These are phyloP conservation scores for Heliconius ethilla DNA, from an alignment of 2,888 invertebrate species.

Conservation along the genomic window DNA sequence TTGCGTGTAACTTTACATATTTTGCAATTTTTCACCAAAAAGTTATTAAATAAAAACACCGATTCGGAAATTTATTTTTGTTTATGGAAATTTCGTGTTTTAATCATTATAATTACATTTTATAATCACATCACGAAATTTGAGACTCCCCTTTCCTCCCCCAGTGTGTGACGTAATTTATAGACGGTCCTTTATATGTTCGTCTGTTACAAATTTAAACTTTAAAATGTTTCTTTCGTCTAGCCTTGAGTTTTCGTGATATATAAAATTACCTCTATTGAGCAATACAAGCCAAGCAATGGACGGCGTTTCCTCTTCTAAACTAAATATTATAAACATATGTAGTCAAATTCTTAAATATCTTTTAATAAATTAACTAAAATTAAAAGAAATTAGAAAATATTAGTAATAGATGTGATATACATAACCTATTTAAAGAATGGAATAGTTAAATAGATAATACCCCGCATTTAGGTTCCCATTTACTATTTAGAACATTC, in stretches of 20 bases:
- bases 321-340: slow-evolving; percentile 17
- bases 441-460: slow-evolving; percentile 60
- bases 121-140: too few relatives aligned
- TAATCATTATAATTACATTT: too few relatives aligned
- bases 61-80: too few relatives aligned
- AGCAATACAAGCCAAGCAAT: slow-evolving; percentile 10
- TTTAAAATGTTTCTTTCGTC: neutral
- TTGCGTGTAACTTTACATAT: too few relatives aligned
- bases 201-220: neutral
- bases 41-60: too few relatives aligned
- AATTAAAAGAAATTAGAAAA: slow-evolving; percentile 24
- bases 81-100: too few relatives aligned
- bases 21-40: too few relatives aligned
- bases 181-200: neutral
- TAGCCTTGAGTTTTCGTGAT: slow-evolving; percentile 16
- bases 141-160: too few relatives aligned
- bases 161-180: neutral
- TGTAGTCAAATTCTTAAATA: slow-evolving; percentile 31
- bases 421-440: slow-evolving; percentile 56
- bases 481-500: slow-evolving; percentile 59
- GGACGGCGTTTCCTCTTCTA: neutral
- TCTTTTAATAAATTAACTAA: slow-evolving; percentile 34
- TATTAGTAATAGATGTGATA: slow-evolving; percentile 42
- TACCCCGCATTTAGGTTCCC: slow-evolving; percentile 71
- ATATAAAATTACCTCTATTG: slow-evolving; percentile 14